A percentile compares a stretch with the other conserved stretches of the same genome.
Conservation (phyloP, 2,888 invertebrate genomes). For the Yponomeuta malinellus region DNA sequence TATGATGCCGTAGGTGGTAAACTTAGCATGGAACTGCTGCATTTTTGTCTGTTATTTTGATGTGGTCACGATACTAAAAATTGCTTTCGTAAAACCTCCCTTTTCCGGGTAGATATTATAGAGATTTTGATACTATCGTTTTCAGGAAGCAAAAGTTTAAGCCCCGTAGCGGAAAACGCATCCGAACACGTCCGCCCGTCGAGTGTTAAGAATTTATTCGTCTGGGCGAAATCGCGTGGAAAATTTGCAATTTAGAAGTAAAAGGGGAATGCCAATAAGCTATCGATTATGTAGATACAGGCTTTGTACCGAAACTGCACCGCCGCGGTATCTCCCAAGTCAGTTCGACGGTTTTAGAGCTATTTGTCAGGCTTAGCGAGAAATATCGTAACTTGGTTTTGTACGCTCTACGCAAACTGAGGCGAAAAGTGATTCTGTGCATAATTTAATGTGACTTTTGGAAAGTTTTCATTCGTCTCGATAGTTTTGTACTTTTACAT, state of each 20-base stretch:
- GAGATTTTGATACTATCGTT: neutral
- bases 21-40: no score
- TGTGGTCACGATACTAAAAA: neutral
- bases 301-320: constrained; percentile 62
- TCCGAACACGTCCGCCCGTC: constrained; percentile 19
- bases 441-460: neutral
- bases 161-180: neutral
- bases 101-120: no score
- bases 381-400: constrained; percentile 33
- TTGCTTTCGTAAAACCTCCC: no score
- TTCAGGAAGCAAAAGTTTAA: neutral
- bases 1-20: no score
- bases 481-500: neutral
- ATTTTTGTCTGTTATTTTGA: no score
- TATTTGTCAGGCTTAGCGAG: constrained; percentile 56
- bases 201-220: constrained; percentile 69
- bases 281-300: constrained; percentile 74
- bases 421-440: constrained; percentile 2
- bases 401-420: constrained; percentile 18
- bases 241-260: constrained; percentile 76
- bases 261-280: constrained; percentile 72
- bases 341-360: constrained; percentile 50
- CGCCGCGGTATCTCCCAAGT: constrained; percentile 60
- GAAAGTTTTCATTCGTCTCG: neutral
- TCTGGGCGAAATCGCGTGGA: constrained; percentile 69